These are phyloP conservation scores for Halichoeres trimaculatus DNA, from an alignment of 2,113 vertebrate genomes.

Conservation along the genomic window DNA sequence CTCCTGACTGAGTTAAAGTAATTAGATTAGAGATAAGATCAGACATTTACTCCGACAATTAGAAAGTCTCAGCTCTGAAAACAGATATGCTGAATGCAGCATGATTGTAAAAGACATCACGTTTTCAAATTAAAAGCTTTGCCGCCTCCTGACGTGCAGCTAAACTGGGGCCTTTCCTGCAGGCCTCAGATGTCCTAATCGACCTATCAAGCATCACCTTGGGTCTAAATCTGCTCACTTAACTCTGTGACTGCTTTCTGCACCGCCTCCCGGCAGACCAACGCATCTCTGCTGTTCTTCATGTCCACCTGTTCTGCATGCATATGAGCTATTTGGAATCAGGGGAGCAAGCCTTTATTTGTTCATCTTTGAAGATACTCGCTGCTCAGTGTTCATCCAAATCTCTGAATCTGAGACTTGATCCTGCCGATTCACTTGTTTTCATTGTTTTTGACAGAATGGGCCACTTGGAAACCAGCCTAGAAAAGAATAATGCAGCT, in stretches of 20 bases:
- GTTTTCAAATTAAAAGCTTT: slow-evolving; percentile 36
- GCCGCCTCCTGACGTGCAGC: not conserved
- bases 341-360: not conserved
- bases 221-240: slow-evolving; percentile 42
- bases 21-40: slow-evolving; percentile 40
- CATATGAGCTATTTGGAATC: slow-evolving; percentile 39
- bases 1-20: slow-evolving; percentile 52
- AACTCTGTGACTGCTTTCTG: slow-evolving; percentile 10
- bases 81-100: slow-evolving; percentile 21
- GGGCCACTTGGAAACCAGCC: not conserved
- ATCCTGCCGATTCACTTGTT: not conserved
- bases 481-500: not conserved
- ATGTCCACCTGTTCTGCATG: slow-evolving; percentile 22
- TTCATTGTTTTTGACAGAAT: not conserved
- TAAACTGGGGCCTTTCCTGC: slow-evolving; percentile 4
- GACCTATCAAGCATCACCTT: slow-evolving; percentile 39
- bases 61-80: slow-evolving; percentile 14
- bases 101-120: slow-evolving; percentile 11
- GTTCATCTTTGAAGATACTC: slow-evolving; percentile 9
- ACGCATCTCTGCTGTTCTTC: slow-evolving; percentile 40
- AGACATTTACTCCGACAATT: slow-evolving; percentile 32
- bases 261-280: slow-evolving; percentile 31
- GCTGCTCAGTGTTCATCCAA: slow-evolving; percentile 8
- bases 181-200: slow-evolving; percentile 28
- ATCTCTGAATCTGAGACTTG: slow-evolving; percentile 16